Evolutionary conservation across 1,140 invertebrate genomes (phyloP).

Genomic region (Pogonomyrmex barbatus): DNA sequence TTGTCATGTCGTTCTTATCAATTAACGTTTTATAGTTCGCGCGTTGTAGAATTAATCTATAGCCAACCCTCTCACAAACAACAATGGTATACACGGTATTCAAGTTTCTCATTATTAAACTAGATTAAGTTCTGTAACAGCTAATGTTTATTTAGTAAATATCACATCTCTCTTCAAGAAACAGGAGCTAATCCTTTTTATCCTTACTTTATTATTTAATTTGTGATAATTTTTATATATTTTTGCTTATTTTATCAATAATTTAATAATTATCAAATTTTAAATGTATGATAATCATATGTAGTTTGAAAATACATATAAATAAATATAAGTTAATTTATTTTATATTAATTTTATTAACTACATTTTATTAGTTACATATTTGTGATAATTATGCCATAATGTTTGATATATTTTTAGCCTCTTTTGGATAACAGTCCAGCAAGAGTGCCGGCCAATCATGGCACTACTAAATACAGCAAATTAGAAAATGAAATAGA

Average conservation of each 20-base stretch:
- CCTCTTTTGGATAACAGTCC: conserved; percentile 88
- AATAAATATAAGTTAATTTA: neutral
- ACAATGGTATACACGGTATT: conserved; percentile 69
- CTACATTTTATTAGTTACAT: neutral
- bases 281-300: neutral
- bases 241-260: neutral
- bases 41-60: neutral
- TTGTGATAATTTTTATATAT: neutral
- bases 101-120: neutral
- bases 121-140: neutral
- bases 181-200: neutral
- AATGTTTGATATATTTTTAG: conserved; percentile 77
- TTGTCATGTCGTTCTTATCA: conserved; percentile 1
- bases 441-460: conserved; percentile 87
- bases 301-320: neutral
- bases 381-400: neutral
- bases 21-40: conserved; percentile 20
- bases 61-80: neutral
- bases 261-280: neutral
- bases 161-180: neutral
- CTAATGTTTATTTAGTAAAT: neutral
- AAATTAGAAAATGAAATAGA: conserved; percentile 95
- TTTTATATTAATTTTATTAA: neutral
- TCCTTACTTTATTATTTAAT: neutral
- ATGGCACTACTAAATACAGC: conserved; percentile 94